Percentiles rank a stretch among this genome's conserved stretches.
Evolutionary conservation across 2,113 vertebrate species (phyloP).

Genomic region (Cyprinodon brontotheroides): DNA sequence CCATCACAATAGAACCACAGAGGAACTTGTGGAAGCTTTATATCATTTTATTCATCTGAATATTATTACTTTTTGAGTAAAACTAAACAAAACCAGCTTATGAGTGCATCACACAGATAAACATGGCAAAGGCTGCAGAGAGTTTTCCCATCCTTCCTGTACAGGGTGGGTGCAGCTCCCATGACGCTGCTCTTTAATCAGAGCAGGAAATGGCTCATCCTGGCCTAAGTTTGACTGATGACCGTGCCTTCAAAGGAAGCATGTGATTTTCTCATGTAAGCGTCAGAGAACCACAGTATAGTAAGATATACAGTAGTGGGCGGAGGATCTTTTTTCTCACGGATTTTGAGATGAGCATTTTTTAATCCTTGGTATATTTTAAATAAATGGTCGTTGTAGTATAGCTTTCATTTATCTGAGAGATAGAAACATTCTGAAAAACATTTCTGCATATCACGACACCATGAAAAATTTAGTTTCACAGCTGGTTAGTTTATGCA

Average conservation of each 20-base stretch:
- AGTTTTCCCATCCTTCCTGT: slow-evolving; percentile 50
- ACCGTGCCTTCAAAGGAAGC: slow-evolving; percentile 21
- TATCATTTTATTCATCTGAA: not conserved
- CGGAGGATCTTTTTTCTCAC: not conserved
- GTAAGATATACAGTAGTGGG: not conserved
- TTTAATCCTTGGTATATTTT: slow-evolving; percentile 3
- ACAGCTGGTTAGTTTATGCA: not conserved
- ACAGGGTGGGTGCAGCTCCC: slow-evolving; percentile 30
- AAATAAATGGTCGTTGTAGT: not conserved
- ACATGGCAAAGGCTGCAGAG: slow-evolving; percentile 33
- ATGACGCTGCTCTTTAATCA: slow-evolving; percentile 60
- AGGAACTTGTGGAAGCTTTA: slow-evolving; percentile 13
- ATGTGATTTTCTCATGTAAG: slow-evolving; percentile 44
- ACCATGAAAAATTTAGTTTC: not conserved
- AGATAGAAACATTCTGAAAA: not conserved
- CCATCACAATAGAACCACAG: slow-evolving; percentile 23
- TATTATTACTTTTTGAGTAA: slow-evolving; percentile 30
- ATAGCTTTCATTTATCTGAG: not conserved
- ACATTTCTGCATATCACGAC: slow-evolving; percentile 3
- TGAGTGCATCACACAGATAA: slow-evolving; percentile 16
- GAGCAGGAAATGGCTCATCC: slow-evolving; percentile 45
- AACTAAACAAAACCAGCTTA: slow-evolving; percentile 10
- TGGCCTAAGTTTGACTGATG: slow-evolving; percentile 46
- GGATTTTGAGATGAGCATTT: slow-evolving; percentile 5
- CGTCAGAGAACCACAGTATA: slow-evolving; percentile 5